phyloP scores from a whole-genome alignment of 2,888 invertebrate genomes.

The Rhodophaea formosa region DNA sequence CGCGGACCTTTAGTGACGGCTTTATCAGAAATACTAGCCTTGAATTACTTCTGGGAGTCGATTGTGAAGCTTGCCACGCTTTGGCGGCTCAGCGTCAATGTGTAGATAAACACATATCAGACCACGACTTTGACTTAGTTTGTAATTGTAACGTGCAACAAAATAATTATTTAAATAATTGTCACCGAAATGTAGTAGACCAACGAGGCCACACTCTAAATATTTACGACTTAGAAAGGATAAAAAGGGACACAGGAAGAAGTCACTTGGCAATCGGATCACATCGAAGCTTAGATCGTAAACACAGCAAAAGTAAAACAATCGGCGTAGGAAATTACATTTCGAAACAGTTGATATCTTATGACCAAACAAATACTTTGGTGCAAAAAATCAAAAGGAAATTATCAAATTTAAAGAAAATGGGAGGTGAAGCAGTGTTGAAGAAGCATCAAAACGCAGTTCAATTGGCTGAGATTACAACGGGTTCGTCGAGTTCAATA shows the following conservation, averaged over 20 bases:
- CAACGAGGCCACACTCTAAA: constrained; percentile 69
- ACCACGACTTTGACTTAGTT: constrained; percentile 69
- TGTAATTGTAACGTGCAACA: constrained; percentile 75
- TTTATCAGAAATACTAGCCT: constrained; percentile 76
- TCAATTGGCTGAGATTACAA: constrained; percentile 73
- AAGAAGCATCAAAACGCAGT: constrained; percentile 75
- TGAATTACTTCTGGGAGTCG: constrained; percentile 74
- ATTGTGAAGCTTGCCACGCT: constrained; percentile 75
- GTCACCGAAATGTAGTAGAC: constrained; percentile 55
- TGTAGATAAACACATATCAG: constrained; percentile 63
- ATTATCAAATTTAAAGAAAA: constrained; percentile 75
- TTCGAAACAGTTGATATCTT: constrained; percentile 75
- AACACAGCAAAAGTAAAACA: constrained; percentile 70
- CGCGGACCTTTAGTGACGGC: constrained; percentile 76
- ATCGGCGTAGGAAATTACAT: constrained; percentile 74
- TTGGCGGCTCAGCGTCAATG: constrained; percentile 68
- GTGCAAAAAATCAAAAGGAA: constrained; percentile 78
- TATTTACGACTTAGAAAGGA: constrained; percentile 72
- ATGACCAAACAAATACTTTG: constrained; percentile 72
- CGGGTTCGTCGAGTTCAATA: constrained; percentile 68
- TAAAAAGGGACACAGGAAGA: constrained; percentile 65
- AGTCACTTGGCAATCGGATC: constrained; percentile 58
- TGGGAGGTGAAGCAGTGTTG: constrained; percentile 69
- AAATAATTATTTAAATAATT: constrained; percentile 70
- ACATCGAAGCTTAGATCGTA: constrained; percentile 75